Base-by-base conservation (phyloP, 2,888 invertebrate species). In the Drosophila ustulata region DNA sequence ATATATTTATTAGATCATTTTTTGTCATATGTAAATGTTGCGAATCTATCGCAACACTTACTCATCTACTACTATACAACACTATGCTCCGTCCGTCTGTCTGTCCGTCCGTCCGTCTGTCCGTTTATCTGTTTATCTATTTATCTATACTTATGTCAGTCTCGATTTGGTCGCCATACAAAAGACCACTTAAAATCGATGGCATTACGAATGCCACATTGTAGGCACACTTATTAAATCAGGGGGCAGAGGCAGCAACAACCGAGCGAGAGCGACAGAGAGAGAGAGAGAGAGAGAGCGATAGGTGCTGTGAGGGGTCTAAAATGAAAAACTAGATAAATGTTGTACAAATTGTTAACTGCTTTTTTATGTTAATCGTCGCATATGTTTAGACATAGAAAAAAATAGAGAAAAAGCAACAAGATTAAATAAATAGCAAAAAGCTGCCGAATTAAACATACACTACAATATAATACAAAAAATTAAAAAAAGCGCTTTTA, bases 331-430 rank as follows among this genome's bases (percentile, higher is more conserved):
- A 85, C 77, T 88, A 88, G 85, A 85, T 88, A 85, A 85, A 85
- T 85, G 85, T 85, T 85, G 85, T 85, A 85, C 85, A 85, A 85
- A 85, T 85, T 88, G 85, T 88, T 88, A 87, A 87, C 88, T 79
- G 87, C 77, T 82, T 87, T 88, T 88, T 87, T 84, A 87, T 87
- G 86, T 71, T 84, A 87, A 87, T 87, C 78, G 67, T 64, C 49
- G 80, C 62, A 72, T 75, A 70, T 63, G 58, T 77, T 83, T 86
- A 84, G 63, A 70, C 59, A 72, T 62, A 74, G 65, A 79, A 78
- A 43, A 49, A 53, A 32, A 43, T 51, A 49, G 13, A 47, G 34
- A 53, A 76, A 65, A 74, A 66, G 66, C 66, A 63, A 75, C 71
- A 78, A 75, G 64, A 75, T n/a, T 18, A 41, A 23, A 9, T 4